Conservation (phyloP, 2,888 invertebrate genomes). For the Pomacea canaliculata region DNA sequence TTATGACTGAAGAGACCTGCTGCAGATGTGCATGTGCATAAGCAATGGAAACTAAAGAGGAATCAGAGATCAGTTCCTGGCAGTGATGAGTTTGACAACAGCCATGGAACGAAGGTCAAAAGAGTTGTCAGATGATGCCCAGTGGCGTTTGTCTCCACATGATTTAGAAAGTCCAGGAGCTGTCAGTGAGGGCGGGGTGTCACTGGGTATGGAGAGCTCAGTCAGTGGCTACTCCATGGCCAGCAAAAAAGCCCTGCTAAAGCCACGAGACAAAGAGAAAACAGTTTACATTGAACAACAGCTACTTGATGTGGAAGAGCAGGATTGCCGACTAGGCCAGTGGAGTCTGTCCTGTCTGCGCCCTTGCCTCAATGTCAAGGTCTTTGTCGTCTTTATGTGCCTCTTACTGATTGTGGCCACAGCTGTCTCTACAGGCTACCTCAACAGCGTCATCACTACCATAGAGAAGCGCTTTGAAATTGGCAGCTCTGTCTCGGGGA, state of each 20-base stretch:
- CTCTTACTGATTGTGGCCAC: conserved; percentile 63
- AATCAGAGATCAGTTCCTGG: too few relatives aligned
- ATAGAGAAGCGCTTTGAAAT: conserved; percentile 94
- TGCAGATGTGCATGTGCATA: too few relatives aligned
- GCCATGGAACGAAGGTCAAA: background rate
- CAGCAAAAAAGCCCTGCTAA: conserved; percentile 49
- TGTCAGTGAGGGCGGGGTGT: conserved; percentile 48
- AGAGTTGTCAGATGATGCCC: background rate
- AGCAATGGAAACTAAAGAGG: too few relatives aligned
- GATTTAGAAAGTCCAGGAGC: conserved; percentile 47
- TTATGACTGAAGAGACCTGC: too few relatives aligned
- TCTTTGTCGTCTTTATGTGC: conserved; percentile 67
- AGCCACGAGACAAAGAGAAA: conserved; percentile 42
- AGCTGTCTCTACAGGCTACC: conserved; percentile 67
- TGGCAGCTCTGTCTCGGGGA: conserved; percentile 91
- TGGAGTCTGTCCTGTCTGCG: conserved; percentile 89
- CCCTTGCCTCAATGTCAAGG: conserved; percentile 88
- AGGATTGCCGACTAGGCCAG: conserved; percentile 83
- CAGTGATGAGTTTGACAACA: background rate
- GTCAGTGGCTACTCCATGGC: conserved; percentile 54
- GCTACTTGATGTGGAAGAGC: conserved; percentile 30
- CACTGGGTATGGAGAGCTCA: conserved; percentile 49
- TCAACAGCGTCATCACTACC: conserved; percentile 86
- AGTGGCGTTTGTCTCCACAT: conserved; percentile 3
- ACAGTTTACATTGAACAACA: conserved; percentile 46